Evolutionary conservation across 1,140 invertebrate species (phyloP), one percentile per base, ranked within the genome.

Genomic region (Pachypsylla venusta): DNA sequence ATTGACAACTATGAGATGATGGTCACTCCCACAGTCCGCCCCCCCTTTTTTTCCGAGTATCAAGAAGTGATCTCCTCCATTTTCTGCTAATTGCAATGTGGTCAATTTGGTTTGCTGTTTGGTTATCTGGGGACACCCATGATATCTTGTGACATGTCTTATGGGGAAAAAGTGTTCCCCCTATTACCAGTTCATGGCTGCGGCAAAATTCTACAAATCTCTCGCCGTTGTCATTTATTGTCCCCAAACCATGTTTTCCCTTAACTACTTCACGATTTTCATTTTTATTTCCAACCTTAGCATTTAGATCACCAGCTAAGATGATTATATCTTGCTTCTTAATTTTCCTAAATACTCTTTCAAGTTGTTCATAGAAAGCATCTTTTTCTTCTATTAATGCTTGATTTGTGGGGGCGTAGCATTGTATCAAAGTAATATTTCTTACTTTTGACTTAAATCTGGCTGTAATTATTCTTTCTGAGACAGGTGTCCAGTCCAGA

Each of bases 321-420:
- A 61, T 58, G 14, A 48, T n/a, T 10, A 61, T 61, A 30, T 61
- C 60, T 59, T 35, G 40, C 27, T 53, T 61, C 10, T 58, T 53
- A 2, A 58, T 26, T 2, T 25, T 25, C 3, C 22, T 10, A 25
- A 59, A 3, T 22, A 39, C 48, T 20, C 25, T 24, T 16, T 19
- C 5, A 35, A 60, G 39, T 7, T 25, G 2, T 14, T n/a, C 3
- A 30, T 60, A 61, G 35, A 60, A 60, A 14, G 3, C 22, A 13
- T 58, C 56, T 19, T 61, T 59, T 20, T 13, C 4, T 2, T 13
- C 42, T 27, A 40, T 35, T 26, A 58, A 54, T 16, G 30, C 12
- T 26, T 14, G 4, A 12, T 59, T 30, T 25, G 60, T 61, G 2
- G 60, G 56, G 39, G 56, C 56, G 57, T 60, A 58, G 24, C 39